phyloP scores from a whole-genome alignment of 1,140 invertebrate species.

The Heliconius eleuchia region DNA sequence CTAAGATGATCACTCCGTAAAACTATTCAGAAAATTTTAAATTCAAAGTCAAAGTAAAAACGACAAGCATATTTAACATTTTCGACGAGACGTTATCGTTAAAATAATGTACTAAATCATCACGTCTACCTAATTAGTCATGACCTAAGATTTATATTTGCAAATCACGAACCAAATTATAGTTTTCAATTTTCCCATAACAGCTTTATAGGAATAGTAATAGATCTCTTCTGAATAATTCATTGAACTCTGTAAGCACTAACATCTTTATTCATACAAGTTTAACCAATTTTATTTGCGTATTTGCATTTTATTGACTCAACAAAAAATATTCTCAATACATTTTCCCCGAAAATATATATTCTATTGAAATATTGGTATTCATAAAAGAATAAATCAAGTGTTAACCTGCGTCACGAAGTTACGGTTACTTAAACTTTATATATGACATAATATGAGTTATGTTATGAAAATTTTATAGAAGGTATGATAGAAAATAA shows the following conservation, averaged over 20 bases:
- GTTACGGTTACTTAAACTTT: slow-evolving; percentile 3
- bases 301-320: slow-evolving; percentile 26
- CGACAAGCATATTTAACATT: neutral
- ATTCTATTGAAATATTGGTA: slow-evolving; percentile 3
- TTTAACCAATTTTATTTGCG: neutral
- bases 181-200: slow-evolving; percentile 6
- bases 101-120: neutral
- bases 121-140: neutral
- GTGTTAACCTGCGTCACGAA: neutral
- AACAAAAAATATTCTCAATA: slow-evolving; percentile 9
- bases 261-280: slow-evolving; percentile 25
- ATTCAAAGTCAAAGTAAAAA: neutral
- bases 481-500: neutral
- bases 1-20: too few relatives aligned
- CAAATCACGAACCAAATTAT: neutral
- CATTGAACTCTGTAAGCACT: slow-evolving; percentile 13
- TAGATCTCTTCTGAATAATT: slow-evolving; percentile 4
- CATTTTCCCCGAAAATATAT: neutral
- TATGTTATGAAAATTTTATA: neutral
- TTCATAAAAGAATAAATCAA: slow-evolving; percentile 1
- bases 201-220: neutral
- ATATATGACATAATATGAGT: neutral
- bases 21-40: too few relatives aligned
- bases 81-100: neutral
- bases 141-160: neutral